These are phyloP conservation scores for Catocala nupta DNA, from an alignment of 2,888 invertebrate species.

Conservation along the genomic window DNA sequence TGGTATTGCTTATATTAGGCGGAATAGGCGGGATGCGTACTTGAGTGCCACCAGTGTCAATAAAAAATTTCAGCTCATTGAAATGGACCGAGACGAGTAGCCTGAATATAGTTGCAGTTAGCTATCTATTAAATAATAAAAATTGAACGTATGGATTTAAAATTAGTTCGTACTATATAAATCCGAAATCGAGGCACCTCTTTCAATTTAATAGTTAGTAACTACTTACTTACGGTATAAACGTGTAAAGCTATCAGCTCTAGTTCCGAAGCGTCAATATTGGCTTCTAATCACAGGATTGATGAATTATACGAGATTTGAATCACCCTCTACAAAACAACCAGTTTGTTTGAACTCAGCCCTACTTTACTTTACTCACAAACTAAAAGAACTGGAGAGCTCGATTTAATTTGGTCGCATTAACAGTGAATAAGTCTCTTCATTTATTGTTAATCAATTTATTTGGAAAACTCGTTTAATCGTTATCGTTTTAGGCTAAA, in stretches of 20 bases:
- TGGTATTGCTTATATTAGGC: no score
- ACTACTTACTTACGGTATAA: neutral
- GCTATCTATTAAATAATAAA: no score
- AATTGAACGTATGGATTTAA: no score
- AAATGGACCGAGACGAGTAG: no score
- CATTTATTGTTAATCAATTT: slow-evolving; percentile 30
- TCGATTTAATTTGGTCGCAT: neutral
- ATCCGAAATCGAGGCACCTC: neutral
- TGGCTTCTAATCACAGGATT: slow-evolving; percentile 38
- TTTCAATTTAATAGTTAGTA: no score
- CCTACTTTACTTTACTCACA: neutral
- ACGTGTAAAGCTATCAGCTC: neutral
- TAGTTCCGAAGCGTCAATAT: slow-evolving; percentile 18
- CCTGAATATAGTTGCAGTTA: no score
- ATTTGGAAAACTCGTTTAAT: slow-evolving; percentile 31
- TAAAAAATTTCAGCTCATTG: no score
- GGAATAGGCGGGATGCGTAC: no score
- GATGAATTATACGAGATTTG: slow-evolving; percentile 36
- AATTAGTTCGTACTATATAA: no score
- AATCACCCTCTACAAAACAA: neutral
- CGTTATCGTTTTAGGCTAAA: slow-evolving; percentile 33
- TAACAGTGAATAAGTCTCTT: slow-evolving; percentile 18
- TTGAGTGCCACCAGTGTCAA: no score
- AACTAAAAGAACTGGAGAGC: neutral
- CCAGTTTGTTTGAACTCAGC: neutral